These are phyloP conservation scores for Ganaspis brasiliensis DNA, from an alignment of 2,888 invertebrate species.

Conservation along the genomic window DNA sequence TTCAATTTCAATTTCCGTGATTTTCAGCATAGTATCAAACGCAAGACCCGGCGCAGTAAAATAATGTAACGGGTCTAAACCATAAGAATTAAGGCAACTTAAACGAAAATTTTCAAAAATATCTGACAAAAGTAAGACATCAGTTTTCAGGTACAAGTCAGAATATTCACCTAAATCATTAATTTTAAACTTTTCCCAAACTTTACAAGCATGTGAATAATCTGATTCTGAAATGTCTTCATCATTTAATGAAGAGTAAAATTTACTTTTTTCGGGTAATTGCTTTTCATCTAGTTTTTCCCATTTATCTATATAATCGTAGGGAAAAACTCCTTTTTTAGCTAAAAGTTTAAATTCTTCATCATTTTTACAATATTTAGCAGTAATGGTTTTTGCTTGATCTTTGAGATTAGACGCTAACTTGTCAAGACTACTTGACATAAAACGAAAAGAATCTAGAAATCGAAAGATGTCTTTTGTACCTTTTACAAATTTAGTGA, in stretches of 20 bases:
- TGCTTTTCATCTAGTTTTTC: constrained; percentile 61
- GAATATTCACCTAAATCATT: constrained; percentile 64
- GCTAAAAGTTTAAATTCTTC: constrained; percentile 44
- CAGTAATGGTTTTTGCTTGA: constrained; percentile 37
- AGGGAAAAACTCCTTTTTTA: constrained; percentile 71
- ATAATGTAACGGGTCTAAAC: constrained; percentile 14
- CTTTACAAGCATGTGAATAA: not conserved
- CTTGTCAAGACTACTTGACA: constrained; percentile 46
- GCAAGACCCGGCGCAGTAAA: constrained; percentile 15
- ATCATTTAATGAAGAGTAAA: constrained; percentile 63
- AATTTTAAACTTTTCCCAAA: not conserved
- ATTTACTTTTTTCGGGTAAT: constrained; percentile 58
- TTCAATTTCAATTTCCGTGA: not conserved
- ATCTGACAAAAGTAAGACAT: constrained; percentile 15
- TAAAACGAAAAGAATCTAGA: constrained; percentile 48
- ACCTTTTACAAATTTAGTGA: constrained; percentile 25
- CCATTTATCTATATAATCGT: constrained; percentile 66
- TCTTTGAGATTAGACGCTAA: constrained; percentile 48
- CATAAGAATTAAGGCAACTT: constrained; percentile 1
- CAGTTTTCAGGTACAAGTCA: constrained; percentile 32
- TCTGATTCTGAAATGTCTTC: constrained; percentile 52
- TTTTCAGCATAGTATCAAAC: constrained; percentile 23
- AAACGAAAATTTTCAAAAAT: constrained; percentile 44
- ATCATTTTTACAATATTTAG: constrained; percentile 20
- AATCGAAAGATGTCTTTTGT: constrained; percentile 43